A percentile compares a stretch with the other conserved stretches of the same genome.
Conservation (phyloP, 2,113 vertebrate species). For the Trogon surrucura region DNA sequence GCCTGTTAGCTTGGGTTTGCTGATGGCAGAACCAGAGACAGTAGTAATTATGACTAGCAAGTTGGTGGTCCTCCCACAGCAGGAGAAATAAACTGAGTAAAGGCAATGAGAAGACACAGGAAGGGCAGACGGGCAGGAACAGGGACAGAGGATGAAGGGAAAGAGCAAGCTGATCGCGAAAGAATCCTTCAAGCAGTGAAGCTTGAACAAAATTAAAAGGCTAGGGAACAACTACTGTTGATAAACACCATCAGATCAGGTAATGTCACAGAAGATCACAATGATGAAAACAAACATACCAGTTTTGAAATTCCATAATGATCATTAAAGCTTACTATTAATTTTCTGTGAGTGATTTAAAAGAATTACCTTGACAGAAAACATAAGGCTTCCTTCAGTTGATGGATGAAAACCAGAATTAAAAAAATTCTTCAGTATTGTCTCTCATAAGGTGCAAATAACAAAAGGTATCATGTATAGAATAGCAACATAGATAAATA, state of each 20-base stretch:
- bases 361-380: neutral
- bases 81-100: neutral
- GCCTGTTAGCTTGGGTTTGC: neutral
- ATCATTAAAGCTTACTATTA: neutral
- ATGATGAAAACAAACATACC: neutral
- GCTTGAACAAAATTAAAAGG: neutral
- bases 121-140: neutral
- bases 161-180: neutral
- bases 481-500: slow-evolving; percentile 7
- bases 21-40: neutral
- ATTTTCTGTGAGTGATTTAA: neutral
- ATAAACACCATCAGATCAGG: neutral
- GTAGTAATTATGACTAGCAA: neutral
- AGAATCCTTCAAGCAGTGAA: neutral
- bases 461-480: neutral
- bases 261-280: neutral
- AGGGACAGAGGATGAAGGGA: neutral
- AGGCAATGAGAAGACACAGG: neutral
- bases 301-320: neutral
- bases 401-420: neutral
- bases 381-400: neutral
- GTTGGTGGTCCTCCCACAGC: neutral
- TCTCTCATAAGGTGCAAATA: neutral
- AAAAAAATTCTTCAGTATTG: neutral
- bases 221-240: neutral